phyloP scores from a whole-genome alignment of 2,797 vertebrate genomes.

The Scleropages formosus region DNA sequence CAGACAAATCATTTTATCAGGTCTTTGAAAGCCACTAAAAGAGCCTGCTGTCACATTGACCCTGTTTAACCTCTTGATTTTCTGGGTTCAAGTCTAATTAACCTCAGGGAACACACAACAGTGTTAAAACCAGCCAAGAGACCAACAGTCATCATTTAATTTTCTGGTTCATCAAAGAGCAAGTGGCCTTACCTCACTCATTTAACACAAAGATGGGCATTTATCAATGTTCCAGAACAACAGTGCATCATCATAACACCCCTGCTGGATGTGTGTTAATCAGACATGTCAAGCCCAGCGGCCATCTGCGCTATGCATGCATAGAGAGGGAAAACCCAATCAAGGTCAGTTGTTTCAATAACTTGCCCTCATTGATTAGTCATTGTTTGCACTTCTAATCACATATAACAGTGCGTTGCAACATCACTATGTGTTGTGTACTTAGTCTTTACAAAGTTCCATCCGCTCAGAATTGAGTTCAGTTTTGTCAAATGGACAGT shows the following conservation, averaged over 20 bases:
- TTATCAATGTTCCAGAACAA: conserved; percentile 77
- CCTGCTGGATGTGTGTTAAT: conserved; percentile 65
- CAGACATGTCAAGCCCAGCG: conserved; percentile 53
- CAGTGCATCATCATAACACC: conserved; percentile 61
- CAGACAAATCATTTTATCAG: conserved; percentile 86
- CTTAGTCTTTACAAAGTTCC: too few species aligned
- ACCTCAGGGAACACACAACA: conserved; percentile 84
- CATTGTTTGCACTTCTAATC: too few species aligned
- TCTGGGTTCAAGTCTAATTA: conserved; percentile 98
- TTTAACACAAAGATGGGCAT: conserved; percentile 83
- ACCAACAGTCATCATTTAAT: conserved; percentile 90
- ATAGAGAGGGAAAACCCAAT: conserved; percentile 2
- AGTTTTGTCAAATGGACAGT: too few species aligned
- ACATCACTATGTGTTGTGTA: too few species aligned
- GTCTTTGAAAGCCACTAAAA: conserved; percentile 68
- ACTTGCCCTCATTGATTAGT: background rate
- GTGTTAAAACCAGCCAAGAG: conserved; percentile 81
- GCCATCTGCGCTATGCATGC: conserved; percentile 44
- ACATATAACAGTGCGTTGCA: too few species aligned
- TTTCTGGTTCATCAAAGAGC: conserved; percentile 90
- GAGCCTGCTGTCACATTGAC: conserved; percentile 83
- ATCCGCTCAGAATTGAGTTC: too few species aligned
- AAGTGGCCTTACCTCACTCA: conserved; percentile 75
- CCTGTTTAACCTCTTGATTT: conserved; percentile 94
- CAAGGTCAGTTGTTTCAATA: background rate